phyloP scores from a whole-genome alignment of 2,797 vertebrate genomes.

The Apodemus agrarius region DNA sequence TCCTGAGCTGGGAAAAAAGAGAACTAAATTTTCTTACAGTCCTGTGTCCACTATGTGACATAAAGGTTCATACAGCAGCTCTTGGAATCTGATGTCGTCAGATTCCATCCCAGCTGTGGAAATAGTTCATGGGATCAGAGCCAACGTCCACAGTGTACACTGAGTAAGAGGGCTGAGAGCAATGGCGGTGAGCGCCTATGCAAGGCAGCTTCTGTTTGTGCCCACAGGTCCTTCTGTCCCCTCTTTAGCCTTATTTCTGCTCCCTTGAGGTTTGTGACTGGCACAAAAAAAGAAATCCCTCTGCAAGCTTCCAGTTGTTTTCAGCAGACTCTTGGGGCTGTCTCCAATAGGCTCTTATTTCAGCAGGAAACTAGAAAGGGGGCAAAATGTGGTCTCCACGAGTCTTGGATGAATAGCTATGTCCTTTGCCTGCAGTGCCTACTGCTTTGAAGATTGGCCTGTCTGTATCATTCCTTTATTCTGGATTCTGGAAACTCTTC shows the following conservation, averaged over 20 bases:
- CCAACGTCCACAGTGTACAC: not conserved
- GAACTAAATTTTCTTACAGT: not conserved
- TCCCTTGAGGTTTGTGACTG: not conserved
- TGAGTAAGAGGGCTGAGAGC: not conserved
- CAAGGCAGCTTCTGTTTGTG: not conserved
- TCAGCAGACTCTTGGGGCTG: not conserved
- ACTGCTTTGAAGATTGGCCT: not conserved
- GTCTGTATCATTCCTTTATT: not conserved
- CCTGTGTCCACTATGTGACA: not conserved
- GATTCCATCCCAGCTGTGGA: not conserved
- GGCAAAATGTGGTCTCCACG: not conserved
- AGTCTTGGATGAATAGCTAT: not conserved
- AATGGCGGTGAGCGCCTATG: not conserved
- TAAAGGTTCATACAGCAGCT: not conserved
- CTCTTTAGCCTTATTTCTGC: not conserved
- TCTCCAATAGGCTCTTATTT: not conserved
- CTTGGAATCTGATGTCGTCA: not conserved
- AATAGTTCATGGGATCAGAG: not conserved
- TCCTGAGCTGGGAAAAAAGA: not conserved
- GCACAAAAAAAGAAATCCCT: not conserved
- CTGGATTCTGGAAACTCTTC: not conserved
- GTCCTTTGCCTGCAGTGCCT: not conserved
- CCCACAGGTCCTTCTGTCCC: not conserved
- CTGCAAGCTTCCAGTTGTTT: not conserved
- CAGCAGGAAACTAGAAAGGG: not conserved